Base-by-base conservation (phyloP, 2,797 vertebrate genomes). In the Micromesistius poutassou region DNA sequence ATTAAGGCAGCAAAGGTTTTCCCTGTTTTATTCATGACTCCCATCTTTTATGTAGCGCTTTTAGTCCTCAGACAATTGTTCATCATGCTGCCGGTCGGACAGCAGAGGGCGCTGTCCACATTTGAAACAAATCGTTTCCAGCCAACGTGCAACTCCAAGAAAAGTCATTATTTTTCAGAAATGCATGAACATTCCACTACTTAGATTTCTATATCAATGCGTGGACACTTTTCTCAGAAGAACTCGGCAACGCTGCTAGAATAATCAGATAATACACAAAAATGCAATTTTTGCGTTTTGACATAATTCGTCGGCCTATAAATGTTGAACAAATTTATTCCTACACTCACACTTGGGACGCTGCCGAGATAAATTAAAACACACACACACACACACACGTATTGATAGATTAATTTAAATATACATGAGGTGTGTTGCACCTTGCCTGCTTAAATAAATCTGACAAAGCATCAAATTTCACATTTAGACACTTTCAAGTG, bases 401-500 rank as follows among this genome's bases (percentile, higher is more conserved):
- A 62, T 62, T 28, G n/a, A 6, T 31, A 30, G 70, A 33, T 71
- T 16, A 19, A 71, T 33, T 30, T 71, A 71, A 30, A 71, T 30
- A 33, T 33, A 33, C 30, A 71, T 71, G 70, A 71, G 31, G 70
- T 19, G 70, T 19, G 68, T 62, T 62, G 70, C 70, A 71, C 31
- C 30, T 22, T 33, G 5, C 70, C 70, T 22, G 28, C 28, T 33
- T 71, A 74, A 76, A 73, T 76, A 87, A 79, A 88, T 90, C 84
- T 84, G 85, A 85, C 85, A 84, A 86, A 79, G 80, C 87, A 85
- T 84, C 80, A 90, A 89, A 87, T 88, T 87, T 88, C 76, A 80
- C 81, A 87, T 88, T 88, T 86, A 77, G 80, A 74, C 81, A 84
- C 91, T 93, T 92, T 93, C 88, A 92, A 88, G 92, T 91, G 78